Evolutionary conservation across 2,113 vertebrate species (phyloP).

Genomic region (Paramisgurnus dabryanus): DNA sequence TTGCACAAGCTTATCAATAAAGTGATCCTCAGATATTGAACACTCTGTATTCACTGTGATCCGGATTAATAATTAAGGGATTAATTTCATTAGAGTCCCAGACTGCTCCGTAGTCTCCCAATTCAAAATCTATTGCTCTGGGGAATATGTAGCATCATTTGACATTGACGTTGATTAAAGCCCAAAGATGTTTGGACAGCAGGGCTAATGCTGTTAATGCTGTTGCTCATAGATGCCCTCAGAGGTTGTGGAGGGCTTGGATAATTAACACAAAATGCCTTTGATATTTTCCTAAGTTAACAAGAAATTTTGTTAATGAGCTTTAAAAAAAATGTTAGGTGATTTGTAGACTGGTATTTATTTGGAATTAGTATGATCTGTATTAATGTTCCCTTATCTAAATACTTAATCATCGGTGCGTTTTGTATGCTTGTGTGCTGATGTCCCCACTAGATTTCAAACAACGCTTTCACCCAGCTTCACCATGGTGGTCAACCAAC

Average conservation of each 20-base stretch:
- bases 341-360: too few species aligned
- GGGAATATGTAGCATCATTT: slow-evolving; percentile 19
- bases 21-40: slow-evolving; percentile 43
- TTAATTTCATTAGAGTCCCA: slow-evolving; percentile 46
- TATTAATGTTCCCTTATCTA: too few species aligned
- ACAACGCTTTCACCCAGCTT: too few species aligned
- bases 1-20: slow-evolving; percentile 35
- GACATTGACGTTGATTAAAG: slow-evolving; percentile 68
- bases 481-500: too few species aligned
- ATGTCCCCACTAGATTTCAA: too few species aligned
- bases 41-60: slow-evolving; percentile 30
- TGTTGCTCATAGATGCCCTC: slow-evolving; percentile 36
- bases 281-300: neutral
- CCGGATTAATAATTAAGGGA: slow-evolving; percentile 49
- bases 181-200: slow-evolving; percentile 65
- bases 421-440: too few species aligned
- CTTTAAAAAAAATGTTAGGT: too few species aligned
- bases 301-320: neutral
- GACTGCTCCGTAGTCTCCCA: neutral
- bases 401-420: too few species aligned
- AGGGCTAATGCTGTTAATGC: slow-evolving; percentile 64
- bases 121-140: neutral
- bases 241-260: neutral
- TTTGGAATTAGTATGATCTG: too few species aligned
- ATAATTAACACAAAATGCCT: neutral